Percentiles rank a stretch among this genome's conserved stretches.
These are phyloP conservation scores for Polylopha cassiicola DNA, from an alignment of 2,888 invertebrate genomes.

Conservation along the genomic window DNA sequence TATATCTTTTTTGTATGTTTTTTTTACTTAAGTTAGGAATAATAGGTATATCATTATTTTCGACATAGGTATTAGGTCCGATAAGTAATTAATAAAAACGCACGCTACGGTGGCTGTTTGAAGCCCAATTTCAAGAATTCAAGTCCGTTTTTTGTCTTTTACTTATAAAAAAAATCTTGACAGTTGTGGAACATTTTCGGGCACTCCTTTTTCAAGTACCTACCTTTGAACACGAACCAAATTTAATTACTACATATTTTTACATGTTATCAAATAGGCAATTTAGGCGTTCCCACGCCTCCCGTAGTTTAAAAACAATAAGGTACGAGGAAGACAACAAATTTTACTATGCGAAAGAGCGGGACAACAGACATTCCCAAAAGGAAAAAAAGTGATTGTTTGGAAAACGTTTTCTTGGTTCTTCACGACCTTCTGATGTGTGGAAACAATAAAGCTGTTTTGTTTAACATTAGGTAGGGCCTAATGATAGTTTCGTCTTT, in stretches of 20 bases:
- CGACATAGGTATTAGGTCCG: no score
- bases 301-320: constrained; percentile 38
- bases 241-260: constrained; percentile 16
- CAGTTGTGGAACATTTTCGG: no score
- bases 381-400: constrained; percentile 44
- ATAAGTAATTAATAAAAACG: no score
- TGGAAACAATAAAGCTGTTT: constrained; percentile 17
- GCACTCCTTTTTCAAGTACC: no score
- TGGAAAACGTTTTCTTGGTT: constrained; percentile 36
- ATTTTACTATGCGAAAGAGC: constrained; percentile 31
- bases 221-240: no score
- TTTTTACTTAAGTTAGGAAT: no score
- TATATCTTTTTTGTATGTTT: no score
- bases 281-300: constrained; percentile 39
- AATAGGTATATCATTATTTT: no score
- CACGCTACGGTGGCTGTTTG: no score
- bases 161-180: no score
- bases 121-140: no score
- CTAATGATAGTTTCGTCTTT: constrained; percentile 7
- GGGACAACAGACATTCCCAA: constrained; percentile 38
- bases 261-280: constrained; percentile 32
- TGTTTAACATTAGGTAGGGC: constrained; percentile 13
- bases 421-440: constrained; percentile 30
- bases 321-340: constrained; percentile 27
- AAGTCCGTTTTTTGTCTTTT: no score